Conservation (phyloP, 2,113 vertebrate species). For the Collichthys lucidus region DNA sequence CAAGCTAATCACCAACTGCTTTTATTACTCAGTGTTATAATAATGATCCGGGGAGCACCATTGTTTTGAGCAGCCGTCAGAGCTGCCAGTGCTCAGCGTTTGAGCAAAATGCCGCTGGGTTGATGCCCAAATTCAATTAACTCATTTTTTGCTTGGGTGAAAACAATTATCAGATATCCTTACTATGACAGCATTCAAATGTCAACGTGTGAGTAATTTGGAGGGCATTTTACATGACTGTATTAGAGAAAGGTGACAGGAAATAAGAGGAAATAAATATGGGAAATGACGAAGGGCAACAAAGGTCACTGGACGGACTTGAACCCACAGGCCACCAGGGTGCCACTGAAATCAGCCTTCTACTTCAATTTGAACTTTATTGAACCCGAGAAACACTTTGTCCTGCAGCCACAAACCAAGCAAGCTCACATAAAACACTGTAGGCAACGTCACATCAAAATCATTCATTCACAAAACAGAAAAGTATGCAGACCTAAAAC, state of each 20-base stretch:
- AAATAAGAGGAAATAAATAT: not conserved
- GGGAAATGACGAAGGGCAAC: not conserved
- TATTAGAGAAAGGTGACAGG: not conserved
- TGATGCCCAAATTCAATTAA: conserved; percentile 45
- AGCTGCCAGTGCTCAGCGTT: conserved; percentile 28
- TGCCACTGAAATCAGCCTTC: not conserved
- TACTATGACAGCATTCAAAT: not conserved
- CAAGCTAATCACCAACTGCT: conserved; percentile 59
- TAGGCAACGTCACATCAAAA: not conserved
- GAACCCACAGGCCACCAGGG: not conserved
- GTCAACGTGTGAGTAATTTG: not conserved
- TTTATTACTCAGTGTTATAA: conserved; percentile 42
- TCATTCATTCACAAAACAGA: not conserved
- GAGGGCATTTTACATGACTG: not conserved
- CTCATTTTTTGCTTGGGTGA: conserved; percentile 37
- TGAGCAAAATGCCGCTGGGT: conserved; percentile 30
- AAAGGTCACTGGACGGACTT: not conserved
- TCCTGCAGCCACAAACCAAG: not conserved
- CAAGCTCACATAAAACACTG: not conserved
- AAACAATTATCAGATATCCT: conserved; percentile 27
- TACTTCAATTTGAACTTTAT: not conserved
- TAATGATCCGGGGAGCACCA: not conserved
- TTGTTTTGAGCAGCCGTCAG: conserved; percentile 21
- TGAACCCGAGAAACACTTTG: not conserved
- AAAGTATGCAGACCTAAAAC: not conserved